Percentiles rank a stretch among this genome's conserved stretches.
phyloP scores from a whole-genome alignment of 37 sponge, comb jelly and placozoan species.

The Haliclona indistincta region DNA sequence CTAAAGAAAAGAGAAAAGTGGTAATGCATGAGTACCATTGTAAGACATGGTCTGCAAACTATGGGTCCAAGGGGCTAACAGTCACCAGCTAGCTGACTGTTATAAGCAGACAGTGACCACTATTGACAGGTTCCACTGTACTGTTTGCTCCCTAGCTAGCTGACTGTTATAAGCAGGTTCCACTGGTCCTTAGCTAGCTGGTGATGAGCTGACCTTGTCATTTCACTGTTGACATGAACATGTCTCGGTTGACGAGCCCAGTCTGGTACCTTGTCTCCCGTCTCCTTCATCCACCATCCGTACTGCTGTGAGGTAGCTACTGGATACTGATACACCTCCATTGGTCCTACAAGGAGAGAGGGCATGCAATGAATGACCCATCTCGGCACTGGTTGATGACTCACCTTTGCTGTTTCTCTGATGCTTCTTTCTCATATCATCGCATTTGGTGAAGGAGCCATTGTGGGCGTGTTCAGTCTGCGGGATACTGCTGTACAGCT shows the following conservation, averaged over 20 bases:
- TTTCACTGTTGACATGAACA: constrained; percentile 91
- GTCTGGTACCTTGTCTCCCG: constrained; percentile 22
- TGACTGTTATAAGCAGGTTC: too few species aligned
- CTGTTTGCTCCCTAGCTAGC: too few species aligned
- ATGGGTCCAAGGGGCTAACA: too few species aligned
- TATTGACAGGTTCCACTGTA: too few species aligned
- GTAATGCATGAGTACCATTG: too few species aligned
- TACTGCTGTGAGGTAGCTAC: constrained; percentile 90
- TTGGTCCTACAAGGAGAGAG: constrained; percentile 69
- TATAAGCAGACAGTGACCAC: too few species aligned
- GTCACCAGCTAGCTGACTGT: too few species aligned
- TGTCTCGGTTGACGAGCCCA: constrained; percentile 74
- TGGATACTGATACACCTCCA: constrained; percentile 72
- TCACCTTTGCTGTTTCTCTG: constrained; percentile 75
- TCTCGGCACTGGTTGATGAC: not conserved
- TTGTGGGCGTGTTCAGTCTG: constrained; percentile 16
- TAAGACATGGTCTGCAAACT: too few species aligned
- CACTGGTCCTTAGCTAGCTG: not conserved
- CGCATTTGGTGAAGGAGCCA: constrained; percentile 76
- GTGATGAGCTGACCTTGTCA: constrained; percentile 89
- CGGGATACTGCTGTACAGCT: not conserved
- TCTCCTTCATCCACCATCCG: constrained; percentile 93
- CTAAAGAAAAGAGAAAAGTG: too few species aligned
- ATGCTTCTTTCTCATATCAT: constrained; percentile 79
- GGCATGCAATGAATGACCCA: not conserved